phyloP scores from a whole-genome alignment of 2,113 vertebrate genomes.

The Paedocypris sp. region DNA sequence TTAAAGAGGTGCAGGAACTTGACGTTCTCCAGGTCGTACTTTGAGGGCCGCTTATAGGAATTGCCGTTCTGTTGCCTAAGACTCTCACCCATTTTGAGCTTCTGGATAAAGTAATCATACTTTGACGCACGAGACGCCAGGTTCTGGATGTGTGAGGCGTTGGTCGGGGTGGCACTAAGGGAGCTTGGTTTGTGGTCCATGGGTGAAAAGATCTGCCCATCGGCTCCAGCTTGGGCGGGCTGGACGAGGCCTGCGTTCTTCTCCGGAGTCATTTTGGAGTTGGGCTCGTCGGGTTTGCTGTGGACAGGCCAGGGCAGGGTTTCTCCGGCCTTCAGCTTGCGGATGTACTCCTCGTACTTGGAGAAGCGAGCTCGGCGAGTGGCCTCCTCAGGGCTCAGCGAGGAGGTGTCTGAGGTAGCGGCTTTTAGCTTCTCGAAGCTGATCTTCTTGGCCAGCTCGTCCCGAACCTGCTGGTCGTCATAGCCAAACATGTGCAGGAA shows the following conservation, averaged over 20 bases:
- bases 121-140: conserved; percentile 84
- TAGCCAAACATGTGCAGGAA: conserved; percentile 98
- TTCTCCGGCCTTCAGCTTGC: conserved; percentile 91
- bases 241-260: conserved; percentile 62
- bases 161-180: conserved; percentile 63
- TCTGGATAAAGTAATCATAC: conserved; percentile 97
- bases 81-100: conserved; percentile 87
- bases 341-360: conserved; percentile 98
- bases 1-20: conserved; percentile 97
- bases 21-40: conserved; percentile 95
- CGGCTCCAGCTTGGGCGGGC: conserved; percentile 58
- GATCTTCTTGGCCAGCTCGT: conserved; percentile 91
- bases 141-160: conserved; percentile 78
- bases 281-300: conserved; percentile 72
- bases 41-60: conserved; percentile 91
- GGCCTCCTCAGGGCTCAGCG: conserved; percentile 69
- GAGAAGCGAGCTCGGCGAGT: conserved; percentile 87
- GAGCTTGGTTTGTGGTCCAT: conserved; percentile 81
- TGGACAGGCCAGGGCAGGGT: conserved; percentile 81
- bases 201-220: conserved; percentile 63
- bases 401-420: conserved; percentile 73
- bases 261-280: conserved; percentile 65
- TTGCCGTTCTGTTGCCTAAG: conserved; percentile 86
- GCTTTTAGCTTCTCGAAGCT: conserved; percentile 89
- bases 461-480: conserved; percentile 85